A percentile compares a stretch with the other conserved stretches of the same genome.
Conservation (phyloP, 2,888 invertebrate species). For the Incurvaria masculella region DNA sequence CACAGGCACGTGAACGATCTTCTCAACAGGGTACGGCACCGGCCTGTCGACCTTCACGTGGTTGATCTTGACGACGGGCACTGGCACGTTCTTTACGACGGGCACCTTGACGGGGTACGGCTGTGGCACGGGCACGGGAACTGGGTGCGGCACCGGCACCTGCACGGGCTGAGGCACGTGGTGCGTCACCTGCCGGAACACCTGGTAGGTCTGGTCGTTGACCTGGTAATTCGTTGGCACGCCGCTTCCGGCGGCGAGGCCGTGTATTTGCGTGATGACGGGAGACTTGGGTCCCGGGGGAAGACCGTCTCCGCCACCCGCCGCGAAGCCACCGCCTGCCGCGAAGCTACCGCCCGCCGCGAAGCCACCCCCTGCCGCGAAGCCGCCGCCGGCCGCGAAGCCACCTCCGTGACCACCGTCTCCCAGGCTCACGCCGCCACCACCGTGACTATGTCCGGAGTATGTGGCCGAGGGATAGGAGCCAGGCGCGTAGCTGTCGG, state of each 20-base stretch:
- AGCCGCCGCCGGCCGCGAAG: background rate
- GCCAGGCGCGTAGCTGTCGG: conserved; percentile 43
- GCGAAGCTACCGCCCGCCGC: background rate
- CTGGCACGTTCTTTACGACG: conserved; percentile 49
- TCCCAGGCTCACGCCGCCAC: conserved; percentile 14
- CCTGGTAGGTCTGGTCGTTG: conserved; percentile 42
- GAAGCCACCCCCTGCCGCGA: background rate
- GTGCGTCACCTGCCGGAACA: conserved; percentile 46
- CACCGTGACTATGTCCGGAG: conserved; percentile 24
- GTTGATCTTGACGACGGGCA: conserved; percentile 55
- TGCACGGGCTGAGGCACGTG: conserved; percentile 56
- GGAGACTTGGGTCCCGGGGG: conserved; percentile 35
- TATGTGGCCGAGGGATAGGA: conserved; percentile 42
- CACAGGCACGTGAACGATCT: conserved; percentile 55
- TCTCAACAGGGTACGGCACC: conserved; percentile 58
- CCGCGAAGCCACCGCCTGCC: conserved; percentile 3
- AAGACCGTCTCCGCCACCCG: conserved; percentile 23
- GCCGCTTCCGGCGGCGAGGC: conserved; percentile 38
- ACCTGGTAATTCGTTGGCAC: conserved; percentile 41
- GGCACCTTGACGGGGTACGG: conserved; percentile 58
- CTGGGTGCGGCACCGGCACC: conserved; percentile 50
- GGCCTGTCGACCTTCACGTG: conserved; percentile 55
- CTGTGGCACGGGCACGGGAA: conserved; percentile 54
- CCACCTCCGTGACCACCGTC: conserved; percentile 8
- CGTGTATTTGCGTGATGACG: conserved; percentile 42